Base-by-base conservation (phyloP, 2,888 invertebrate species). In the Drosophila koepferae region DNA sequence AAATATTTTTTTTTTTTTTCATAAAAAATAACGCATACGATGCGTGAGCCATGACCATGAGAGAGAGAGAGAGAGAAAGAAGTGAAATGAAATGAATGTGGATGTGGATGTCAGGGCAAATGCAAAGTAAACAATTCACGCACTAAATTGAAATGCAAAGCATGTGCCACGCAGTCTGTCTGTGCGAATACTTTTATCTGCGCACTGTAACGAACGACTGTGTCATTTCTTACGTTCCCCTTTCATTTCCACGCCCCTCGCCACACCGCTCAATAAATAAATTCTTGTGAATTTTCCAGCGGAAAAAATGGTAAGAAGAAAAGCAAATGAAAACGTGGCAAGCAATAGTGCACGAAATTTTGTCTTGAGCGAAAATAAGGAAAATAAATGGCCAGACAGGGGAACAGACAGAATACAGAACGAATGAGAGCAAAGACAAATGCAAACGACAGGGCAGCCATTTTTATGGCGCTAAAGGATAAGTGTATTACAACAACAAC, bases 111-210 rank as follows among this genome's bases (percentile, higher is more conserved):
- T 7, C 38, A 31, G n/a, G 46, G 44, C 6, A 69, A 74, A 74
- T 74, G 59, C 28, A 74, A 62, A 74, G 61, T 49, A 77, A 64
- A 72, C 63, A 76, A 79, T 65, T 72, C 63, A 72, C 65, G 72
- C 71, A 80, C 61, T 60, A 80, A 86, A 84, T 84, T 84, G 87
- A 84, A 82, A 86, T 86, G 87, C 83, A 83, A 83, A 83, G 61
- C 77, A 72, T 73, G 80, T 86, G 53, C 61, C 61, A 61, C 56
- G 48, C 48, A 54, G 55, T 58, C 74, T 67, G 73, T 55, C 66
- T 60, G 66, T 68, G 48, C 62, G 62, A 36, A 64, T 64, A 66
- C 44, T 72, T 79, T 74, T 76, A 75, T 74, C 79, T 67, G 59
- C 53, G 58, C 18, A 53, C 36, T 70, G 75, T 41, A 65, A 28